Conservation (phyloP, 2,888 invertebrate species). For the Pollenia angustigena region DNA sequence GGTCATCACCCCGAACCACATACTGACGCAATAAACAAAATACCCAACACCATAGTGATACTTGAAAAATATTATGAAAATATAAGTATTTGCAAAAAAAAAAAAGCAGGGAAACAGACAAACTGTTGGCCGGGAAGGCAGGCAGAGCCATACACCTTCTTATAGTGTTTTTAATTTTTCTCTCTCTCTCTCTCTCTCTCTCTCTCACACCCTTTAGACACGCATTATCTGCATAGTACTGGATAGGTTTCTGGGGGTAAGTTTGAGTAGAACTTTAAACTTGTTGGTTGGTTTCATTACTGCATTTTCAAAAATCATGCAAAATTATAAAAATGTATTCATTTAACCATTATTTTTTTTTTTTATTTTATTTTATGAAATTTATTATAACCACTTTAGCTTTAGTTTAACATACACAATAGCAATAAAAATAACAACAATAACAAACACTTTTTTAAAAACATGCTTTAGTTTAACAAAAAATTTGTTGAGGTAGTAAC, state of each 20-base stretch:
- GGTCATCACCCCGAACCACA: constrained; percentile 71
- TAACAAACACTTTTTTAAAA: too few relatives aligned
- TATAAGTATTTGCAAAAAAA: not conserved
- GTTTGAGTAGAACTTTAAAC: constrained; percentile 28
- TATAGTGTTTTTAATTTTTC: not conserved
- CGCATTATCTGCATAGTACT: constrained; percentile 52
- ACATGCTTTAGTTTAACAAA: too few relatives aligned
- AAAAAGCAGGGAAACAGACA: constrained; percentile 1
- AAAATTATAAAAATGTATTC: too few relatives aligned
- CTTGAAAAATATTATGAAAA: not conserved
- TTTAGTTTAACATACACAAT: too few relatives aligned
- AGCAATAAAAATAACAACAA: too few relatives aligned
- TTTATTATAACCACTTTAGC: too few relatives aligned
- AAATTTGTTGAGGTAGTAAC: too few relatives aligned
- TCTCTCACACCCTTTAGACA: not conserved
- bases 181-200: not conserved
- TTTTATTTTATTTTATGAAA: too few relatives aligned
- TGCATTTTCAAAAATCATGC: constrained; percentile 12
- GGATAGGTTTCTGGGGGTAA: constrained; percentile 18
- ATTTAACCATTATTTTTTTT: too few relatives aligned
- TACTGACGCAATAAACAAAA: constrained; percentile 42
- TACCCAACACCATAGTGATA: constrained; percentile 46
- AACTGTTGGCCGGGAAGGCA: not conserved
- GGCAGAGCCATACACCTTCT: constrained; percentile 18
- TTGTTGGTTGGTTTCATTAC: constrained; percentile 9